Base-by-base conservation (phyloP, 2,888 invertebrate genomes). In the Xestoiulus laeticollis region DNA sequence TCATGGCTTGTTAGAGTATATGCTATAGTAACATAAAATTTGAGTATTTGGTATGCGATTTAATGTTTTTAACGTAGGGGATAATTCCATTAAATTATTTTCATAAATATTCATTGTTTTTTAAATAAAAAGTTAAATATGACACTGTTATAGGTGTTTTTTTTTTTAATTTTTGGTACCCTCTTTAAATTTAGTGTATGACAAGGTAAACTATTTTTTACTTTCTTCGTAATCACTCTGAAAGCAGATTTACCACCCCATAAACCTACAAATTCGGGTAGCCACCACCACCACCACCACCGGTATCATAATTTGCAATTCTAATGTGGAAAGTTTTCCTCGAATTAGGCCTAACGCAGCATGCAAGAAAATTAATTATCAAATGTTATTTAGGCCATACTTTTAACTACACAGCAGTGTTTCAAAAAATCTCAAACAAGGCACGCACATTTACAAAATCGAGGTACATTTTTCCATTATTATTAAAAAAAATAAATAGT, bases 261-360 rank as follows among this genome's bases (percentile, higher is more conserved):
- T 32, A 78, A 78, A 78, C 78, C 78, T 26, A 78, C 14, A 78
- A 78, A 78, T 12, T 68, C 68, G 78, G 30, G 78, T 78, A 78
- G 78, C 78, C 78, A 78, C 78, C 78, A 68, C 68, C 68, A 26
- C 68, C 68, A 68, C 68, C 68, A 78, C 78, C 78, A 32, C 78
- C 78, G 30, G 30, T 26, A 16, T 26, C 78, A 30, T 16, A 26
- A 78, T 78, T 78, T 78, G 78, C 78, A 78, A 78, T 78, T 78
- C 78, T 32, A 78, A 78, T 78, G 78, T 78, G 78, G 16, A 78
- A 78, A 78, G 30, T 26, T 78, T 30, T 32, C 26, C 30, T 78
- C 16, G 30, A 78, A 78, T 78, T 78, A 78, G 78, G 78, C 78
- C 78, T 78, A 78, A 16, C 78, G 14, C 78, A 78, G 78, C 78